These are phyloP conservation scores for Phoeniculus purpureus DNA, from an alignment of 2,797 vertebrate species.

Conservation along the genomic window DNA sequence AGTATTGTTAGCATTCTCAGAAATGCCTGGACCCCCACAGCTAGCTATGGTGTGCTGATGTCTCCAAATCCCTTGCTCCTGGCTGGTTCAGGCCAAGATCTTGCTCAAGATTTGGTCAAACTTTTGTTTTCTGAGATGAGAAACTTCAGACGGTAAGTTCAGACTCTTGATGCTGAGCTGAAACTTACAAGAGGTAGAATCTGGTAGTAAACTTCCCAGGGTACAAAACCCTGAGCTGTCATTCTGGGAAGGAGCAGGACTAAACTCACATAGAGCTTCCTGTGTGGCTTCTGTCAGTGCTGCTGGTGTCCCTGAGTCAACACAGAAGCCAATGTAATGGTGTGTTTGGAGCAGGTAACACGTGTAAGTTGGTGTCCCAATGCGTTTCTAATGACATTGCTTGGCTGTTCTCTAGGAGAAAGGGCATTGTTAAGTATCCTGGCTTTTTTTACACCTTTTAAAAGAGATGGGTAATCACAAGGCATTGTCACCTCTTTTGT, in stretches of 20 bases:
- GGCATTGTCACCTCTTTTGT: not conserved
- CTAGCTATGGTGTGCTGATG: not conserved
- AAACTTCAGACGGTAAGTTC: not conserved
- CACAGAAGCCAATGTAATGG: not conserved
- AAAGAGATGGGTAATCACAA: not conserved
- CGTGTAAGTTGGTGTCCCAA: rapidly evolving
- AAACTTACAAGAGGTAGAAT: not conserved
- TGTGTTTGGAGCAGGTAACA: not conserved
- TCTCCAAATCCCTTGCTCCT: not conserved
- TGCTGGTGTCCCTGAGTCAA: rapidly evolving
- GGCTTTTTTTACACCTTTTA: not conserved
- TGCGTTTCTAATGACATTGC: not conserved
- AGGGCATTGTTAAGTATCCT: not conserved
- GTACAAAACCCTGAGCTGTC: not conserved
- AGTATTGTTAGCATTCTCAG: not conserved
- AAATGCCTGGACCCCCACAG: not conserved
- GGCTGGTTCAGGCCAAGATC: not conserved
- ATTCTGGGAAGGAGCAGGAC: not conserved
- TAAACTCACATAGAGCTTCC: not conserved
- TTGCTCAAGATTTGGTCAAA: not conserved
- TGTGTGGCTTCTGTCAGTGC: not conserved
- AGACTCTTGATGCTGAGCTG: not conserved
- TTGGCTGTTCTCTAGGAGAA: not conserved
- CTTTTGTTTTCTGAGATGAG: not conserved
- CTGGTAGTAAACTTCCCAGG: not conserved